These are phyloP conservation scores for Orbicella faveolata DNA, from an alignment of 64 coral and sea anemone genomes.

Conservation along the genomic window DNA sequence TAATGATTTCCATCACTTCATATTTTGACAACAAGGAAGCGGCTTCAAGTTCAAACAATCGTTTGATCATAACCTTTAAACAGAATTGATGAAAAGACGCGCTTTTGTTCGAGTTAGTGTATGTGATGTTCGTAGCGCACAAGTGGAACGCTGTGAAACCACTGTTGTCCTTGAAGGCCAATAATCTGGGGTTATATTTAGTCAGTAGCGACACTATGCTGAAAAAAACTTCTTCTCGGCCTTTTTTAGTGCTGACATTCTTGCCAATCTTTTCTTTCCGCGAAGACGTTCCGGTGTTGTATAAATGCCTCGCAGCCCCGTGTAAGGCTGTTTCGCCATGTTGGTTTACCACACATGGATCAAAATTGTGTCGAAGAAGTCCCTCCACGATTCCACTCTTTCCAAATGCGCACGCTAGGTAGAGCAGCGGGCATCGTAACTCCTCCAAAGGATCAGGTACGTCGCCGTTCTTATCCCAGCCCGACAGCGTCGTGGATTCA, in stretches of 20 bases:
- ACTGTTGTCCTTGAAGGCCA: not conserved
- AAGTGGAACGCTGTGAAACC: not conserved
- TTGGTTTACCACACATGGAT: not conserved
- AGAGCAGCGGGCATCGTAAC: slow-evolving; percentile 24
- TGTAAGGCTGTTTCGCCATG: slow-evolving; percentile 35
- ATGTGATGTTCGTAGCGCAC: no score
- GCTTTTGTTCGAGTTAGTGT: not conserved
- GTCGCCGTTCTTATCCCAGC: not conserved
- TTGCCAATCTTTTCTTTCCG: no score
- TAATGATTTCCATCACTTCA: not conserved
- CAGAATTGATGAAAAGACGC: not conserved
- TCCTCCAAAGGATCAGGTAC: slow-evolving; percentile 11
- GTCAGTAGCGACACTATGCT: slow-evolving; percentile 5
- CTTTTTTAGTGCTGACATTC: no score
- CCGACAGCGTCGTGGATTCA: not conserved
- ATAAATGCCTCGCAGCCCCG: slow-evolving; percentile 9
- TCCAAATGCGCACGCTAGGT: slow-evolving; percentile 32
- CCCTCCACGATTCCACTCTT: slow-evolving; percentile 15
- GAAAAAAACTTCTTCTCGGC: not conserved
- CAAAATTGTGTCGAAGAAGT: not conserved
- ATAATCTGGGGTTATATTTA: not conserved
- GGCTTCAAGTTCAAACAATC: not conserved
- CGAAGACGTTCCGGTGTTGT: not conserved
- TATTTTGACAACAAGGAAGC: not conserved
- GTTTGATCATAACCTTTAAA: not conserved